Base-by-base conservation (phyloP, 2,113 vertebrate species). In the Quiscalus mexicanus region DNA sequence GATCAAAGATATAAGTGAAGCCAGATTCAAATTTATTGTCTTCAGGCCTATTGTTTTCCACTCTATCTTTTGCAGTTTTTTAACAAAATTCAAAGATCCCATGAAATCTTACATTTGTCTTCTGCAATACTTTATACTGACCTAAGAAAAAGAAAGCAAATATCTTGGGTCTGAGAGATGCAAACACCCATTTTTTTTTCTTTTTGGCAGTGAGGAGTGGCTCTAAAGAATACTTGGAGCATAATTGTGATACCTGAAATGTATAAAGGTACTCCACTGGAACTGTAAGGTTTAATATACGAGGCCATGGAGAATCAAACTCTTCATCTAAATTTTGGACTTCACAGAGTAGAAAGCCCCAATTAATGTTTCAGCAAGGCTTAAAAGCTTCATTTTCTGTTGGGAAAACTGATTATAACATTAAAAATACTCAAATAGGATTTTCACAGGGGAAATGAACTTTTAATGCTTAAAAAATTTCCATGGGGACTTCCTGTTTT, bases 341-440 rank as follows among this genome's bases (percentile, higher is more conserved):
- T 86, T 31, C 44, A 18, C 35, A 33, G 41, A 89, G 18, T 39
- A 92, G 44, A 92, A 92, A 87, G 19, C 11, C 4, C 9, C 47
- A 84, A 75, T 97, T 80, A 96, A 97, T 95, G 35, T 95, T 97
- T 97, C 80, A 97, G 55, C 52, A 90, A 77, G 82, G 22, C 41
- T 96, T 96, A 96, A 97, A 97, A 97, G 90, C 86, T 97, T 93
- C 25, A 35, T 87, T 95, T 97, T 95, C 94, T 94, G 15, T 82
- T 87, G 91, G 95, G 94, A 96, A 96, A 89, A 85, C 55, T 87
- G 95, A 96, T 91, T 96, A 94, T 64, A 93, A 25, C 79, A 96
- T 90, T 96, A 93, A 92, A 94, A 89, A 90, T 86, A 67, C 62
- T 84, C 64, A 91, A 77, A 96, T 59, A 90, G 69, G 11, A 11